These are phyloP conservation scores for Ephestia elutella DNA, from an alignment of 1,140 invertebrate species.

Conservation along the genomic window DNA sequence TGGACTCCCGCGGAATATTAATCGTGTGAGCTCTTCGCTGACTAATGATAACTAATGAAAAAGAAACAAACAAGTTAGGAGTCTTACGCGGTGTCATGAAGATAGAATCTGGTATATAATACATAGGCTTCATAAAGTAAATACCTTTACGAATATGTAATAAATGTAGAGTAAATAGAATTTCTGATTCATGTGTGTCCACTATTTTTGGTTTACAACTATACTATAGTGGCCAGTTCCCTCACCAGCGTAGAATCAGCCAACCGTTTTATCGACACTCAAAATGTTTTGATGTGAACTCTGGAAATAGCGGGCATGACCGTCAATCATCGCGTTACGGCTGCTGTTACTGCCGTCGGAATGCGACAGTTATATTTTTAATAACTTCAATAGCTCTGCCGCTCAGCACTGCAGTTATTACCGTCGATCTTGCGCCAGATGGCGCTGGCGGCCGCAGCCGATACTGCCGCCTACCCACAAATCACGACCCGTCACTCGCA, in stretches of 20 bases:
- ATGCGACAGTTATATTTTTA: background rate
- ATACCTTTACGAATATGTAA: no score
- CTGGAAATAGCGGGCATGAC: background rate
- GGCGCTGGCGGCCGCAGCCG: background rate
- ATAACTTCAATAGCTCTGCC: background rate
- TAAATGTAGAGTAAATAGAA: no score
- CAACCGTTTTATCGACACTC: background rate
- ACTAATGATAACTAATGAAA: no score
- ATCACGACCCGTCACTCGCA: conserved; percentile 1
- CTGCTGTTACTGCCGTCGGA: background rate
- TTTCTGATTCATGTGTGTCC: no score
- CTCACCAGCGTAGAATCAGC: background rate
- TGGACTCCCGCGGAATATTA: conserved; percentile 10
- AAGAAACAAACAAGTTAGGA: no score
- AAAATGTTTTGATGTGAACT: background rate
- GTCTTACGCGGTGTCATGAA: no score
- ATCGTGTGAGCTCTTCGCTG: background rate
- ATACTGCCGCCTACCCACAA: conserved; percentile 1
- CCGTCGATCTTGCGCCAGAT: background rate
- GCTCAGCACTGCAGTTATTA: background rate
- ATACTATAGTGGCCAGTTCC: background rate
- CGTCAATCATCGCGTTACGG: background rate
- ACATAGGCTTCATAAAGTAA: no score
- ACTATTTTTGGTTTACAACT: background rate
- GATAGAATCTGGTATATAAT: no score